Evolutionary conservation across 2,113 vertebrate genomes (phyloP).

Genomic region (Mesitornis unicolor): DNA sequence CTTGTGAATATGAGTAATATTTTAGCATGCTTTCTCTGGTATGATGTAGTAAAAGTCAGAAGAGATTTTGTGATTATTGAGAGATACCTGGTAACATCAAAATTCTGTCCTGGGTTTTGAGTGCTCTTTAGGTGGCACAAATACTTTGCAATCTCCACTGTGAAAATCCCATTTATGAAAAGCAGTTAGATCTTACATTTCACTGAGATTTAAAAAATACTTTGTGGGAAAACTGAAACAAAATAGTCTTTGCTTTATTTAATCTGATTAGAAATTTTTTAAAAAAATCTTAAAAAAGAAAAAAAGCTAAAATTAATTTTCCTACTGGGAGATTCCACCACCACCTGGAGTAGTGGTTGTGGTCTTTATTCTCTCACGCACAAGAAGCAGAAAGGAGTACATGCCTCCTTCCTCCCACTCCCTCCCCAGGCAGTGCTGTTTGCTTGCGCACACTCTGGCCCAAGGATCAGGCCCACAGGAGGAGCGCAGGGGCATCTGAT

Average conservation of each 20-base stretch:
- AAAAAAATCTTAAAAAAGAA: too few relatives aligned
- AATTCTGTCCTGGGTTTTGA: not conserved
- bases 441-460: rapidly evolving
- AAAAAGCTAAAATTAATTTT: not conserved
- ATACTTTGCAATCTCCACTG: not conserved
- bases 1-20: not conserved
- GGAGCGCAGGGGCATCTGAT: rapidly evolving
- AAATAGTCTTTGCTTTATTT: not conserved
- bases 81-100: not conserved
- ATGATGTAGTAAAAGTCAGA: not conserved
- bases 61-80: not conserved
- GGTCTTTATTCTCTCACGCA: not conserved
- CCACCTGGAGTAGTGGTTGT: not conserved
- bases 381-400: not conserved
- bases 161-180: not conserved
- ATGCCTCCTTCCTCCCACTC: not conserved
- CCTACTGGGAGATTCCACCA: not conserved
- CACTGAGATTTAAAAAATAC: not conserved
- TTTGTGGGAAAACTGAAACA: not conserved
- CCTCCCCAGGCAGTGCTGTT: not conserved
- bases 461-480: not conserved
- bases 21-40: not conserved
- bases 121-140: not conserved
- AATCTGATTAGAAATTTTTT: not conserved
- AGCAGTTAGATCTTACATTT: not conserved